These are phyloP conservation scores for Drosophila ohnishii DNA, from an alignment of 1,140 invertebrate genomes.

Conservation along the genomic window DNA sequence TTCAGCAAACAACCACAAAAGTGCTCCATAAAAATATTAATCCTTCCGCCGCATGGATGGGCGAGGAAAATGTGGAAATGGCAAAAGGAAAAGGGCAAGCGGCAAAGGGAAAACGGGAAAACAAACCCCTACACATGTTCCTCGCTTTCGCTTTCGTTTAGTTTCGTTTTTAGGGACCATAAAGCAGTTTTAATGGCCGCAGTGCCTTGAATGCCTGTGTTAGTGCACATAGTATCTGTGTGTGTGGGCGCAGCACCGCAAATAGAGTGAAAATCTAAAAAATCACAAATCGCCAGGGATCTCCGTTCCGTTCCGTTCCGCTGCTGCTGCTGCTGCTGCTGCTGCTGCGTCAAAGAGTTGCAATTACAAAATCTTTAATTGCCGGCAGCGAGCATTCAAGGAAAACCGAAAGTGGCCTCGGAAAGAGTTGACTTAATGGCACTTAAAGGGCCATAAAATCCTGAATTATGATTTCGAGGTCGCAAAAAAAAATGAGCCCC, in stretches of 20 bases:
- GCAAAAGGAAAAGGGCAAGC: conserved; percentile 12
- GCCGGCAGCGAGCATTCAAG: conserved; percentile 62
- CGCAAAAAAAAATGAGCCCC: conserved; percentile 39
- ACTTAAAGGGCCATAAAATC: conserved; percentile 66
- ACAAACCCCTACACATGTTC: conserved; percentile 60
- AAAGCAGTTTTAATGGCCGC: conserved; percentile 71
- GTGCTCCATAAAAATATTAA: conserved; percentile 73
- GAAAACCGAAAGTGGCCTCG: conserved; percentile 69
- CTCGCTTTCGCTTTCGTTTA: conserved; percentile 72
- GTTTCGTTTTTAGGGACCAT: conserved; percentile 77
- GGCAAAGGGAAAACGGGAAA: conserved; percentile 19
- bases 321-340: conserved; percentile 1
- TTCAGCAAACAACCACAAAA: conserved; percentile 71
- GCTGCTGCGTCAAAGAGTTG: conserved; percentile 72
- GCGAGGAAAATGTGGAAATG: conserved; percentile 23
- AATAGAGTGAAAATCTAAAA: conserved; percentile 80
- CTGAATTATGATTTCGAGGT: conserved; percentile 77
- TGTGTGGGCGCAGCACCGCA: conserved; percentile 57
- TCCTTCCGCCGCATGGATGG: conserved; percentile 55
- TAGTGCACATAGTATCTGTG: conserved; percentile 16
- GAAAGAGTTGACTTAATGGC: conserved; percentile 75
- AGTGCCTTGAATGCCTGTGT: conserved; percentile 30
- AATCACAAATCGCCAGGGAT: conserved; percentile 42
- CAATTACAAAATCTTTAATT: conserved; percentile 72
- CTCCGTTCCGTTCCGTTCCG: conserved; percentile 30